Evolutionary conservation across 2,797 vertebrate species (phyloP), one percentile per base, ranked within the genome.

Genomic region (Halcyon badia): DNA sequence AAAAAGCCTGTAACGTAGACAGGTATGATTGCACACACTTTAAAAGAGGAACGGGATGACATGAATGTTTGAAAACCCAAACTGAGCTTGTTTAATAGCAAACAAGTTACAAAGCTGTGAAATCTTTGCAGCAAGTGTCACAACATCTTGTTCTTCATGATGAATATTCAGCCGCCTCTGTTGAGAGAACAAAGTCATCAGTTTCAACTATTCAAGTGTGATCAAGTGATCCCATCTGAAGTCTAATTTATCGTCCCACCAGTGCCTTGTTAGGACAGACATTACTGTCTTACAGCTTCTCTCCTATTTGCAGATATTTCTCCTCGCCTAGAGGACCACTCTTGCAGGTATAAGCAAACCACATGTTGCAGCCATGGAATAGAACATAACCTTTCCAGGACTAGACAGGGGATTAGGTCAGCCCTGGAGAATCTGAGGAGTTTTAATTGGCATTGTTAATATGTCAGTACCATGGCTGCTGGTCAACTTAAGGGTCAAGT

Each of bases 101-200:
- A 94, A 93, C 58, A 79, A 82, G 66, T 88, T 85, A 52, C 25
- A 92, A 87, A 90, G 70, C 58, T 58, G n/a, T 52, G 72, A 88
- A 95, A 66, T 87, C 81, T 73, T 54, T 62, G 35, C 39, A 69
- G 69, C 30, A 54, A 56, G 28, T 41, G 31, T 93, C 94, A 90
- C 49, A 60, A 57, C 9, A 5, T 68, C 62, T 52, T 73, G 64
- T 24, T 66, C 69, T 91, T 91, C 94, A 68, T 39, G n/a, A 61
- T 57, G 77, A 84, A 31, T 30, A 69, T 83, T 97, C 95, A 98
- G 81, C 94, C 94, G 9, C 96, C 97, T 86, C 97, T 98, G 97
- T 94, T 37, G 85, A 96, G 42, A 96, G 65, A 94, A 39, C 24
- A 94, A 48, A 91, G 46, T 12, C 21, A 83, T 65, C 30, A 44